Base-by-base conservation (phyloP, 1,140 invertebrate genomes). In the Pogonus chalceus region DNA sequence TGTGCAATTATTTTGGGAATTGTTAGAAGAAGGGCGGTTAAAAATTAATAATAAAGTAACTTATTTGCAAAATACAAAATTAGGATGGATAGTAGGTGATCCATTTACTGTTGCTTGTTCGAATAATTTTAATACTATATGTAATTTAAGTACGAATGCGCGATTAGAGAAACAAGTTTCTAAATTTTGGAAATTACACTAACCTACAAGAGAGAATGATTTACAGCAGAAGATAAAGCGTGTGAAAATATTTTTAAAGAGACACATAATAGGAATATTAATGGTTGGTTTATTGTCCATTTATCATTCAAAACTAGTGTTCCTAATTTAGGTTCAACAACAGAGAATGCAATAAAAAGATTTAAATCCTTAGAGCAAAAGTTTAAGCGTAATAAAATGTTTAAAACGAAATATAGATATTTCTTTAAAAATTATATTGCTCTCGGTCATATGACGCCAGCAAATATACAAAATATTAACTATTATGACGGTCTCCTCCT, bases 381-480 rank as follows among this genome's bases (percentile, higher is more conserved):
- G 56, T 60, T 70, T 18, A 56, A 56, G 51, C 3, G 61, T 49
- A 37, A 58, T 61, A 2, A 58, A 61, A 26, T 57, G 9, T 20
- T 61, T 1, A 55, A 52, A 53, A 22, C 14, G 7, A 14, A 59
- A 52, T 59, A 64, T 23, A 23, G 24, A n/a, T n/a, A 56, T 57
- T 62, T 61, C 23, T 60, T 69, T 51, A 55, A 65, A 54, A 63
- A 67, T 51, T 72, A 65, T n/a, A 48, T 16, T 66, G 12, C 62
- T 1, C 54, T 66, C 4, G 64, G 63, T 4, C 67, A 72, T 54
- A 67, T 71, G 59, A 58, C 55, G 43, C 61, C 66, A 53, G 56
- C 67, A 35, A 65, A 56, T 31, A 54, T n/a, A n/a, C n/a, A 62
- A 1, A 53, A n/a, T n/a, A 63, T 7, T 14, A 31, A 35, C 10